Evolutionary conservation across 1,140 invertebrate genomes (phyloP), one percentile per base, ranked within the genome.

Genomic region (Tetragnatha versicolor): DNA sequence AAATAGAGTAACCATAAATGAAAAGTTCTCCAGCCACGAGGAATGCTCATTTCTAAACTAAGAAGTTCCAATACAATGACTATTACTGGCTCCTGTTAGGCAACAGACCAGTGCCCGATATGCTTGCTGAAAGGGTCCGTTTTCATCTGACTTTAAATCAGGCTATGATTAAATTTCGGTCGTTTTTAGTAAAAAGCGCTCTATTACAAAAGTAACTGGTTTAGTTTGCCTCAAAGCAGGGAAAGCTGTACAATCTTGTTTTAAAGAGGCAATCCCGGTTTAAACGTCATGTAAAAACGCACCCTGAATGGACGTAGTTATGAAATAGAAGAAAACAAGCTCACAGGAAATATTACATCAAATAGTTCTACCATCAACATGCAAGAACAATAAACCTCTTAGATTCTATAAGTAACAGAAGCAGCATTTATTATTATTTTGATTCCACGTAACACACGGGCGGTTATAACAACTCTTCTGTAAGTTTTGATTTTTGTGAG

Each of bases 281-380:
- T n/a, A n/a, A n/a, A n/a, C n/a, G n/a, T n/a, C n/a, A n/a, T n/a
- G n/a, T n/a, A n/a, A n/a, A n/a, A n/a, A n/a, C n/a, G n/a, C n/a
- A n/a, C n/a, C n/a, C n/a, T n/a, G n/a, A 69, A 60, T 76, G 73
- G 73, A 76, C 73, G 73, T 76, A 25, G 33, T 31, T 39, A 27
- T 76, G 31, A 72, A 39, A n/a, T 29, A 20, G 60, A 51, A 65
- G 25, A 53, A 47, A 53, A 76, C 66, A 70, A 76, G 73, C 73
- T 76, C 73, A 76, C 73, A 65, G 45, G 73, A 76, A 76, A 75
- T 47, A 65, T 76, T 58, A 55, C 39, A 61, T 63, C 39, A 49
- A 55, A 75, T 63, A 75, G 70, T 58, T 61, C 53, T 53, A 73
- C 53, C n/a, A 60, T 33, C 20, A 53, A 70, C 66, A 70, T 70